Percentiles rank a stretch among this genome's conserved stretches.
These are phyloP conservation scores for Zonotrichia albicollis DNA, from an alignment of 2,797 vertebrate genomes.

Conservation along the genomic window DNA sequence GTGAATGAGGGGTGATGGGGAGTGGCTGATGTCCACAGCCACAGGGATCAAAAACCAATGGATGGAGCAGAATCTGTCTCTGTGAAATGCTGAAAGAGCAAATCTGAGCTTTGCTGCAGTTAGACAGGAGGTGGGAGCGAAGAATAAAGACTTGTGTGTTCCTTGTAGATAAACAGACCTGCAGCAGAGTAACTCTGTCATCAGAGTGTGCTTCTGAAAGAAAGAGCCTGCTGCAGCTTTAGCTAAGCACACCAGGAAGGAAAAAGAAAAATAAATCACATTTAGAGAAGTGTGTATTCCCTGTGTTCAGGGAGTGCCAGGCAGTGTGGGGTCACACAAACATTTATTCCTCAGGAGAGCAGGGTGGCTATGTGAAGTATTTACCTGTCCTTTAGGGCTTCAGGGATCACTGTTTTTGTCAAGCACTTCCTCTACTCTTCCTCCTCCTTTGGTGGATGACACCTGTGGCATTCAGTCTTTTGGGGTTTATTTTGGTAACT, in stretches of 20 bases:
- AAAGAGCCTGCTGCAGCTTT: neutral
- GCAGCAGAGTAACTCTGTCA: neutral
- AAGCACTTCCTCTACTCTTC: neutral
- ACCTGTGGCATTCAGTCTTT: neutral
- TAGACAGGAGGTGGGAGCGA: neutral
- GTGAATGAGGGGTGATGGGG: too few species aligned
- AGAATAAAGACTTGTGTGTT: neutral
- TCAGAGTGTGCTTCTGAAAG: neutral
- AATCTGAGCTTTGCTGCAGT: neutral
- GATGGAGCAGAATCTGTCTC: neutral
- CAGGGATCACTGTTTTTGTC: neutral
- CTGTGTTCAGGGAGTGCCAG: neutral
- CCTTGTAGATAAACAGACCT: neutral
- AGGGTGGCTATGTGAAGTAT: neutral
- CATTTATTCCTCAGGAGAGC: neutral
- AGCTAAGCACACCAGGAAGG: neutral
- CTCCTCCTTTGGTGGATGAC: neutral
- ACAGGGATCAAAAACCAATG: neutral
- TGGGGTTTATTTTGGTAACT: neutral
- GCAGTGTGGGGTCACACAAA: neutral
- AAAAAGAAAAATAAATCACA: too few species aligned
- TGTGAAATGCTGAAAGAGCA: neutral
- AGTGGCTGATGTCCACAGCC: neutral
- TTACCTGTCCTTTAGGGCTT: neutral
- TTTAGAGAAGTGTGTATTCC: neutral